Evolutionary conservation across 2,113 vertebrate species (phyloP).

Genomic region (Cyanistes caeruleus): DNA sequence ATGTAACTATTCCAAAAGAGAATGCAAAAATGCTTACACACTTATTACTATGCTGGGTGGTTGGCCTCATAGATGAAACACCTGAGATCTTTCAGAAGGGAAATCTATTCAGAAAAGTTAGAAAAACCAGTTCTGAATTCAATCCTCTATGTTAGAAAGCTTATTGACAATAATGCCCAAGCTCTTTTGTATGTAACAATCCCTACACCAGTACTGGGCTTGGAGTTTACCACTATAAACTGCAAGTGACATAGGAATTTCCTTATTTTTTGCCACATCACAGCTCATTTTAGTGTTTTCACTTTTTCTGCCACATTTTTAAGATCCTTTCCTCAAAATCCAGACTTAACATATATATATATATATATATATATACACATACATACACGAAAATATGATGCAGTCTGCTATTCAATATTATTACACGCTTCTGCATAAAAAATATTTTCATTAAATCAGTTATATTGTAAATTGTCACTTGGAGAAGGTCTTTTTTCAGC

Average conservation of each 20-base stretch:
- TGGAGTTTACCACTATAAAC: neutral
- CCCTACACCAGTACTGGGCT: neutral
- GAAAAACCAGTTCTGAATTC: neutral
- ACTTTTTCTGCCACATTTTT: neutral
- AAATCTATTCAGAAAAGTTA: neutral
- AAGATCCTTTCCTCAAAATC: neutral
- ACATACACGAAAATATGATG: neutral
- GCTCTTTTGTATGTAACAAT: neutral
- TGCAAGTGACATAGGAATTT: neutral
- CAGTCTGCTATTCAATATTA: neutral
- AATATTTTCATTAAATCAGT: neutral
- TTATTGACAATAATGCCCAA: neutral
- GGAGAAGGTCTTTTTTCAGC: neutral
- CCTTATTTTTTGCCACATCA: neutral
- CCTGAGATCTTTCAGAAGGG: neutral
- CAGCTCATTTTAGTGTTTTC: neutral
- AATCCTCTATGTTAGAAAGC: neutral
- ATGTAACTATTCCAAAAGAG: neutral
- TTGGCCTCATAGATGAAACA: neutral
- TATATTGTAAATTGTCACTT: neutral
- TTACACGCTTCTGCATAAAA: neutral
- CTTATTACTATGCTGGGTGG: neutral
- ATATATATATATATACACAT: no score
- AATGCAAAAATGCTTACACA: neutral
- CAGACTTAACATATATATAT: neutral